Base-by-base conservation (phyloP, 2,113 vertebrate genomes). In the Suncus etruscus region DNA sequence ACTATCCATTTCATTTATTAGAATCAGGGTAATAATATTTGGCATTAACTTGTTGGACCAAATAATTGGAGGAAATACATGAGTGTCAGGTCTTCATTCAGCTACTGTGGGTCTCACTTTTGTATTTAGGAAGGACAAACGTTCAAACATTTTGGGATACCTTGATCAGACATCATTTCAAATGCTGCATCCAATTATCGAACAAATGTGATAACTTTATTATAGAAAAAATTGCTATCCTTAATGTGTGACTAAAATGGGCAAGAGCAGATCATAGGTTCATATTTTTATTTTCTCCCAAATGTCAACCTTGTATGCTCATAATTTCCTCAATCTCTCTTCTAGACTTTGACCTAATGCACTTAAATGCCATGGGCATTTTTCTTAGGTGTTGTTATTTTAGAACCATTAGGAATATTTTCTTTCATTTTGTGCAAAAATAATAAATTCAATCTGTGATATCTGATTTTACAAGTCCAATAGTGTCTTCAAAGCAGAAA, bases 391-490 rank as follows among this genome's bases (percentile, higher is more conserved):
- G 16, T 22, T 20, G 18, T 73, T 5, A 39, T 74, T 87, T 76
- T 24, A 25, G 3, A 84, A 68, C 10, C 11, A 65, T 10, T 20
- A 66, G 24, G 12, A 61, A 61, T 69, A 8, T 31, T 70, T 31
- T 25, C 18, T 29, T 79, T 87, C 8, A 90, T 80, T 86, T n/a
- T 91, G 16, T 47, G 11, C 75, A 86, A 54, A 91, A 65, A 63
- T 58, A 48, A 69, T 1, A 47, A 93, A 51, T 11, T 47, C 68
- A 82, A 58, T 14, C 7, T 18, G 18, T 9, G 4, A 16, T 50
- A 1, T 54, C 65, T 79, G 18, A 6, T 85, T 90, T 70, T 10
- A 11, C 1, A 45, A 61, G 15, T 27, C 8, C 29, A 22, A 48
- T 47, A 48, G 51, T 9, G 65, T 63, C 22, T 81, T 84, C 48